phyloP scores from a whole-genome alignment of 2,113 vertebrate genomes.

The Opisthocomus hoazin region DNA sequence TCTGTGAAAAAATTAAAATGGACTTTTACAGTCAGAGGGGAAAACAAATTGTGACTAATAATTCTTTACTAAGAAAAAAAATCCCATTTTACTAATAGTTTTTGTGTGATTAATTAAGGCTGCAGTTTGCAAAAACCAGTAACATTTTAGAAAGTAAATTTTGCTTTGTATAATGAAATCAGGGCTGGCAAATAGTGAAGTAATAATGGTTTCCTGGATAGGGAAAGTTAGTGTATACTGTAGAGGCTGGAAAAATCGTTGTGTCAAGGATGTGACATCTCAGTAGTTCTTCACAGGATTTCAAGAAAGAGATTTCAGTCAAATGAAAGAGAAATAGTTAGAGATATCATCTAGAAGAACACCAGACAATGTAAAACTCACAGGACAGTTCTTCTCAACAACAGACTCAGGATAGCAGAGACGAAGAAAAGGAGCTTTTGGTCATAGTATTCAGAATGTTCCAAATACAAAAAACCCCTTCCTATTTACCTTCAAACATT shows the following conservation, averaged over 20 bases:
- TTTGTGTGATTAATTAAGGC: constrained; percentile 1
- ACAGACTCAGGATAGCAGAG: neutral
- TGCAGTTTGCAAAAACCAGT: neutral
- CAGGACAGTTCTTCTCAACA: neutral
- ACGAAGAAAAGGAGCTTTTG: neutral
- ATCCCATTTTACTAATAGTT: neutral
- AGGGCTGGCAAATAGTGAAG: neutral
- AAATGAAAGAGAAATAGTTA: neutral
- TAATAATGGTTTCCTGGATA: neutral
- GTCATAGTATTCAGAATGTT: neutral
- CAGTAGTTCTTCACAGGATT: neutral
- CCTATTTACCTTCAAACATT: neutral
- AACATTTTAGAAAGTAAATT: neutral
- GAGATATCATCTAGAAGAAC: neutral
- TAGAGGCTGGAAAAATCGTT: neutral
- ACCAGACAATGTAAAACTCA: neutral
- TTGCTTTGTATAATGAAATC: neutral
- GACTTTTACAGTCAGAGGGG: neutral
- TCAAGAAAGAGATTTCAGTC: neutral
- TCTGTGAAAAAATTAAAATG: constrained; percentile 25
- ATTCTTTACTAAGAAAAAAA: neutral
- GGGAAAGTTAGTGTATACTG: neutral
- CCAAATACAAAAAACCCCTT: neutral
- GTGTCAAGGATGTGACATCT: neutral
- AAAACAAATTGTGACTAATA: neutral